Percentiles rank a stretch among this genome's conserved stretches.
These are phyloP conservation scores for Nemopilema nomurai DNA, from an alignment of 30 jellyfish, hydroid and myxozoan species.

Conservation along the genomic window DNA sequence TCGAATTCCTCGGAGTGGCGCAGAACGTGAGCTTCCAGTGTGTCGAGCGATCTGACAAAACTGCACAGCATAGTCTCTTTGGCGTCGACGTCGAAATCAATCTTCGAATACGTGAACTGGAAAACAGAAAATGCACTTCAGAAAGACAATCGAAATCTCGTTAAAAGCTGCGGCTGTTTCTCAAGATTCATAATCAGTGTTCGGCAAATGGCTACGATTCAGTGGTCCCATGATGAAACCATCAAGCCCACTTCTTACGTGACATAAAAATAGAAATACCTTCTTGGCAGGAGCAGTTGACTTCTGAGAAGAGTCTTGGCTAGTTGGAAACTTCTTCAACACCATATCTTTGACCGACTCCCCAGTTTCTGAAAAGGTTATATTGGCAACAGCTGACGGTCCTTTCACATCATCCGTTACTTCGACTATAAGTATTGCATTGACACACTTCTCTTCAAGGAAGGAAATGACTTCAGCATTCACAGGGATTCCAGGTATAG, in stretches of 20 bases:
- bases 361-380: not conserved
- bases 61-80: slow-evolving; percentile 26
- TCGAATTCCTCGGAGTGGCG: slow-evolving; percentile 16
- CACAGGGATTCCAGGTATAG: slow-evolving; percentile 20
- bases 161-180: too few species aligned
- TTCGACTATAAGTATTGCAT: slow-evolving; percentile 12
- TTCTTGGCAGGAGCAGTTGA: not conserved
- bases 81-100: not conserved
- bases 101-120: not conserved
- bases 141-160: too few species aligned
- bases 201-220: too few species aligned
- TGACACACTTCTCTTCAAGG: slow-evolving; percentile 25
- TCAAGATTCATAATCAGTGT: too few species aligned
- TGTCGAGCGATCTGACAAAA: slow-evolving; percentile 24
- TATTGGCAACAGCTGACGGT: slow-evolving; percentile 9
- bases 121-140: not conserved
- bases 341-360: slow-evolving; percentile 29
- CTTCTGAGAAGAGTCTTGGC: not conserved
- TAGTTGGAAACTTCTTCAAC: not conserved
- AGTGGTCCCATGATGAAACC: too few species aligned
- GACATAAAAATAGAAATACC: not conserved
- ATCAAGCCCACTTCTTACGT: too few species aligned
- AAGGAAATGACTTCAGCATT: not conserved
- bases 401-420: slow-evolving; percentile 7
- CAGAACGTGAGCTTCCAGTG: slow-evolving; percentile 24